Evolutionary conservation across 2,888 invertebrate genomes (phyloP), one percentile per base, ranked within the genome.

Genomic region (Busseola fusca): DNA sequence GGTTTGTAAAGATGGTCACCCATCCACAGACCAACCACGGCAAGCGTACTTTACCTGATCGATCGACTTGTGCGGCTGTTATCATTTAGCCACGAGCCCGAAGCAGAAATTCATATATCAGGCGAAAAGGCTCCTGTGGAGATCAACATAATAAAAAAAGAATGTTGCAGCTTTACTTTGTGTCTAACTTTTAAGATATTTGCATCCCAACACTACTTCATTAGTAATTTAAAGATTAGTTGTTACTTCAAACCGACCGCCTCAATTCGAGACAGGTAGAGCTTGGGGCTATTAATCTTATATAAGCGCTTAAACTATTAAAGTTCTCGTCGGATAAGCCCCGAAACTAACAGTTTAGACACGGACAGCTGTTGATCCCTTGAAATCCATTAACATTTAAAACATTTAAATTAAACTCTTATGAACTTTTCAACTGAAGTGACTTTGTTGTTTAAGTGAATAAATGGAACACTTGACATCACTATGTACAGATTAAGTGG

Each of bases 281-380:
- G 84, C 81, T 86, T 84, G 85, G 81, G 86, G 84, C 89, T 87
- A 90, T 91, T 91, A 92, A 92, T 92, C 91, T 91, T 88, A 87
- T 87, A 89, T 90, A 90, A 92, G 89, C 88, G 86, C 87, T 88
- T 87, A 87, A 87, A 91, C 91, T 91, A 91, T 91, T 90, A 89
- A 92, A 92, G 91, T 91, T 92, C 91, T 89, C 87, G 85, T 74
- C 81, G 83, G 89, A 88, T 92, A 91, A 92, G 88, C 90, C 87
- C 85, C 86, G 81, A 87, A 89, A 92, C 91, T 92, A 89, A 87
- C 84, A 86, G 88, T 83, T 90, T 87, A 89, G 91, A 88, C 91
- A 90, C 88, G 91, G 81, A 76, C 89, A 88, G 88, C 87, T 91
- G 89, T 88, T 90, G 89, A 89, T 89, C 78, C 72, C 64, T 56